A percentile compares a stretch with the other conserved stretches of the same genome.
Evolutionary conservation across 2,888 invertebrate genomes (phyloP).

Genomic region (Polyommatus iphigenia): DNA sequence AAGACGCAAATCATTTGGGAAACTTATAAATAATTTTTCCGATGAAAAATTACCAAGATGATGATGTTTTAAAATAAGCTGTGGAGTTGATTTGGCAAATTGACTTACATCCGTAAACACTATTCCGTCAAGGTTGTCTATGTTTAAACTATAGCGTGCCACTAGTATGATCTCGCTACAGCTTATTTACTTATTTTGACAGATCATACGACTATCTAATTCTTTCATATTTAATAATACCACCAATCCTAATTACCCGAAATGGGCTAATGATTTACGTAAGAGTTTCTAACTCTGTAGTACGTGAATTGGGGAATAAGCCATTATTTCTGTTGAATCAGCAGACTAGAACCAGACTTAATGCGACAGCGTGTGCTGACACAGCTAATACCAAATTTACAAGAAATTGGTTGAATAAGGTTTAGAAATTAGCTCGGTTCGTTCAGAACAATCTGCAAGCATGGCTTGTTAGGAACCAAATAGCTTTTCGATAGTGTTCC

Average conservation of each 20-base stretch:
- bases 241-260: no score
- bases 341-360: neutral
- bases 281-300: no score
- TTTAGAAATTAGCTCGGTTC: neutral
- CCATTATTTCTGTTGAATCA: neutral
- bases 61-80: constrained; percentile 14
- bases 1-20: neutral
- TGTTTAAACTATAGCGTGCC: constrained; percentile 57
- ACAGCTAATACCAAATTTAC: neutral
- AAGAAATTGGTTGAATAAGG: neutral
- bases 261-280: no score
- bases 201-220: neutral
- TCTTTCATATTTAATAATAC: neutral
- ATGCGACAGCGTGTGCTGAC: neutral
- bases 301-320: neutral
- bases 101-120: constrained; percentile 68
- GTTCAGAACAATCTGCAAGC: neutral
- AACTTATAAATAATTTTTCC: neutral
- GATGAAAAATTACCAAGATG: constrained; percentile 18
- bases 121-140: constrained; percentile 59
- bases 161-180: constrained; percentile 32
- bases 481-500: constrained; percentile 23
- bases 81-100: constrained; percentile 59
- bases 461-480: constrained; percentile 47
- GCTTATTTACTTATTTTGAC: constrained; percentile 28